Conservation (phyloP, 2,888 invertebrate species). For the Caenorhabditis macrosperma region DNA sequence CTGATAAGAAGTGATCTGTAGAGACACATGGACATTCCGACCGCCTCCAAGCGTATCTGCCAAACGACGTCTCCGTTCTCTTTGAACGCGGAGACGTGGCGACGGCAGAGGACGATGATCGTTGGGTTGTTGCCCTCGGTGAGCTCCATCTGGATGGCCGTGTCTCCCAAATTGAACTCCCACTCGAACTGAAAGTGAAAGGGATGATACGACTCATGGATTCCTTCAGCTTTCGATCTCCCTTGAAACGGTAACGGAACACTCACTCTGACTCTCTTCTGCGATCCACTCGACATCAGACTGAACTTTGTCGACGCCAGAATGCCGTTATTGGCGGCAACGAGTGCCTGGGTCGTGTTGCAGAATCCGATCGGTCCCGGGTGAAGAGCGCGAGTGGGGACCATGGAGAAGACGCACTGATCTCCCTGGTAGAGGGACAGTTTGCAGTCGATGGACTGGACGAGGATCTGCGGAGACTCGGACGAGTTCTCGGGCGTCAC, state of each 20-base stretch:
- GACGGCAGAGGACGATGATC: conserved; percentile 63
- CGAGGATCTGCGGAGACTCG: conserved; percentile 56
- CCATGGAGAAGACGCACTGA: conserved; percentile 60
- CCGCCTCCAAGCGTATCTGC: conserved; percentile 65
- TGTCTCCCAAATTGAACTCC: conserved; percentile 65
- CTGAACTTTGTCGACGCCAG: conserved; percentile 61
- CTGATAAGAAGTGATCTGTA: conserved; percentile 40
- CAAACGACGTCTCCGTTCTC: conserved; percentile 39
- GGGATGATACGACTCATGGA: too few relatives aligned
- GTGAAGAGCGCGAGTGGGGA: conserved; percentile 59
- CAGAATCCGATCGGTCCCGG: conserved; percentile 66
- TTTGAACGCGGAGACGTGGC: conserved; percentile 55
- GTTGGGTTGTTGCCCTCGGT: conserved; percentile 47
- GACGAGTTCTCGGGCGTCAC: conserved; percentile 17
- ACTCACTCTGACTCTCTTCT: conserved; percentile 61
- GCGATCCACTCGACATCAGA: conserved; percentile 52
- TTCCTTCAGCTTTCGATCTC: too few relatives aligned
- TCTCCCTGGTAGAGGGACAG: conserved; percentile 62
- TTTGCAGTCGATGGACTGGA: conserved; percentile 64
- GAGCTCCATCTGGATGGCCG: conserved; percentile 55
- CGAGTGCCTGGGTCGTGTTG: conserved; percentile 40
- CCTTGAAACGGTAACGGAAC: too few relatives aligned
- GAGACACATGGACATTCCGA: conserved; percentile 56
- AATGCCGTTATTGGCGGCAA: conserved; percentile 56
- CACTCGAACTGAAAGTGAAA: conserved; percentile 68